Evolutionary conservation across 53 echinoderm and acorn worm genomes (phyloP), one percentile per base, ranked within the genome.

Genomic region (Actinopyga echinites): DNA sequence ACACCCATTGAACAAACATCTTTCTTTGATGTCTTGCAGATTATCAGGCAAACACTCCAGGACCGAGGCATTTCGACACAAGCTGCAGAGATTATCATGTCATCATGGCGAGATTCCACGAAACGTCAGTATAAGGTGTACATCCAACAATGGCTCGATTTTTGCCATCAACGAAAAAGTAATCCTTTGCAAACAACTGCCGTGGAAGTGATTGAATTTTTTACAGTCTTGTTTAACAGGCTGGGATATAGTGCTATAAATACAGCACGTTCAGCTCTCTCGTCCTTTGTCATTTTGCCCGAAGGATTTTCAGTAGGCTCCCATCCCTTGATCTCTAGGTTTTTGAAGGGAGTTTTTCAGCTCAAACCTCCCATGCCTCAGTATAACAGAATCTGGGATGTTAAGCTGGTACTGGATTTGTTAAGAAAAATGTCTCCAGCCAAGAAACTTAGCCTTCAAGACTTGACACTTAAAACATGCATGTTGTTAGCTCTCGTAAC

Each of bases 321-420:
- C 15, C 92, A 91, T 57, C 88, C 92, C 6, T 33, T 91, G 21
- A 62, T 91, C 8, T 26, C n/a, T 21, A 60, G 83, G 23, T 91
- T 88, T 61, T 37, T 88, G 57, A 91, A 82, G 84, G 91, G 91
- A 31, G 85, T 85, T 30, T 91, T 54, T 52, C 60, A 73, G 21
- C 31, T 49, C 4, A 40, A 62, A 75, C 82, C 85, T 4, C 87
- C 91, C 0, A 29, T 29, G 5, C 65, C 85, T 42, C 42, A 84
- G 26, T 88, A 91, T 57, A 56, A 19, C n/a, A 22, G 10, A 36
- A 80, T 80, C 12, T 91, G 91, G 88, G 85, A 91, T 58, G 83
- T 87, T 22, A 21, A 69, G 21, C 21, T 65, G 15, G 84, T 91
- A 0, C 42, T 91, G 32, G 56, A 85, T 45, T 85, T 60, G 45